phyloP scores from a whole-genome alignment of 2,888 invertebrate genomes.

The Hylaea fasciaria region DNA sequence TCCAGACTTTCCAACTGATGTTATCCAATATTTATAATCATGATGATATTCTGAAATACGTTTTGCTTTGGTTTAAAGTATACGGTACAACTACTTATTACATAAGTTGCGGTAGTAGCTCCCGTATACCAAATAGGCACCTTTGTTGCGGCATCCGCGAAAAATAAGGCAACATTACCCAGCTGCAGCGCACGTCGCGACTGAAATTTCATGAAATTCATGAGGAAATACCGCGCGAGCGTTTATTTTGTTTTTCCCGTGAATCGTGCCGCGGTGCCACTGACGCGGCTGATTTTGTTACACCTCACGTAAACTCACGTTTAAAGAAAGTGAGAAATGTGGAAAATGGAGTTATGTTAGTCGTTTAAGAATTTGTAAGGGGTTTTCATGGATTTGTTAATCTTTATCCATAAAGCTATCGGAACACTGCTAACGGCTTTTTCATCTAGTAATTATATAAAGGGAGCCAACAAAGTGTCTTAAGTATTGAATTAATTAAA shows the following conservation, averaged over 20 bases:
- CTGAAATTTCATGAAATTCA: slow-evolving; percentile 43
- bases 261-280: slow-evolving; percentile 9
- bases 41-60: too few relatives aligned
- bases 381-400: background rate
- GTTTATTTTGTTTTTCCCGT: slow-evolving; percentile 27
- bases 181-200: slow-evolving; percentile 9
- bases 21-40: too few relatives aligned
- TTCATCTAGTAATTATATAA: too few relatives aligned
- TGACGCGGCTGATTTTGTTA: slow-evolving; percentile 17
- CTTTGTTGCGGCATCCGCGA: slow-evolving; percentile 13
- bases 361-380: background rate
- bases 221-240: slow-evolving; percentile 33
- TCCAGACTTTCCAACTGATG: too few relatives aligned
- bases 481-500: too few relatives aligned
- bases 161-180: slow-evolving; percentile 22
- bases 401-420: too few relatives aligned
- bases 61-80: too few relatives aligned
- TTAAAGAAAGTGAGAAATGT: slow-evolving; percentile 4
- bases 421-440: too few relatives aligned
- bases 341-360: background rate
- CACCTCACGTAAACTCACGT: background rate
- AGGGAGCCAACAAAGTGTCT: too few relatives aligned
- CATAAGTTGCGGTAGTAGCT: too few relatives aligned
- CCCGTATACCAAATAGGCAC: slow-evolving; percentile 3
- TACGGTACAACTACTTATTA: too few relatives aligned